Conservation (phyloP, 2,797 vertebrate species). For the Erethizon dorsatum region DNA sequence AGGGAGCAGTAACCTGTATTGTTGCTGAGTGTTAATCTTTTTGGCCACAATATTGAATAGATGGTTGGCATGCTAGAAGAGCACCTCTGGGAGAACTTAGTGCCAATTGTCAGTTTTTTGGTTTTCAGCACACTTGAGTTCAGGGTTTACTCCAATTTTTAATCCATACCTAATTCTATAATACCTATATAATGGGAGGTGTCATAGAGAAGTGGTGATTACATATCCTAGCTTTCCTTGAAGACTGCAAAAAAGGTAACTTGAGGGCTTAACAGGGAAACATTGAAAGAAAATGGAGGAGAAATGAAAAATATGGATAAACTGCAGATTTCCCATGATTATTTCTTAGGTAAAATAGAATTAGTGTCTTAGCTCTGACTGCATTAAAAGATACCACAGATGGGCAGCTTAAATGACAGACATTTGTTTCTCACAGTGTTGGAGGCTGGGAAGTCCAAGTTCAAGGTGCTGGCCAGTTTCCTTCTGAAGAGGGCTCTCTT, state of each 20-base stretch:
- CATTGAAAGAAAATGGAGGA: not conserved
- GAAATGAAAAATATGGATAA: constrained; percentile 11
- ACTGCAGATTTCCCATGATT: not conserved
- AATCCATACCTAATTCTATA: constrained; percentile 36
- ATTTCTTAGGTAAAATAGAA: constrained; percentile 36
- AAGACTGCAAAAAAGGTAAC: not conserved
- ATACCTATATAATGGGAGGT: not conserved
- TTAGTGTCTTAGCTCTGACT: not conserved
- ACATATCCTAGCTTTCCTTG: not conserved
- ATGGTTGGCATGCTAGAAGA: constrained; percentile 10
- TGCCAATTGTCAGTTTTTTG: constrained; percentile 20
- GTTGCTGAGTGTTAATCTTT: not conserved
- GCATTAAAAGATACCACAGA: not conserved
- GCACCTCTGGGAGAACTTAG: not conserved
- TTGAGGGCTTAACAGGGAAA: constrained; percentile 28
- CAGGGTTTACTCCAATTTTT: not conserved
- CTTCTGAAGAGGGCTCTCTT: not conserved
- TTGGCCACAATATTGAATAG: not conserved
- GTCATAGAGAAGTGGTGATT: not conserved
- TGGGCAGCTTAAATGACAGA: not conserved
- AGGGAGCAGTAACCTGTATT: not conserved
- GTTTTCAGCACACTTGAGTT: not conserved
- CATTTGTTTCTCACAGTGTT: constrained; percentile 14
- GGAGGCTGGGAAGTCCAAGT: not conserved
- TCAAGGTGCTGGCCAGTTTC: not conserved